Evolutionary conservation across 2,888 invertebrate genomes (phyloP).

Genomic region (Leptinotarsa juncta): DNA sequence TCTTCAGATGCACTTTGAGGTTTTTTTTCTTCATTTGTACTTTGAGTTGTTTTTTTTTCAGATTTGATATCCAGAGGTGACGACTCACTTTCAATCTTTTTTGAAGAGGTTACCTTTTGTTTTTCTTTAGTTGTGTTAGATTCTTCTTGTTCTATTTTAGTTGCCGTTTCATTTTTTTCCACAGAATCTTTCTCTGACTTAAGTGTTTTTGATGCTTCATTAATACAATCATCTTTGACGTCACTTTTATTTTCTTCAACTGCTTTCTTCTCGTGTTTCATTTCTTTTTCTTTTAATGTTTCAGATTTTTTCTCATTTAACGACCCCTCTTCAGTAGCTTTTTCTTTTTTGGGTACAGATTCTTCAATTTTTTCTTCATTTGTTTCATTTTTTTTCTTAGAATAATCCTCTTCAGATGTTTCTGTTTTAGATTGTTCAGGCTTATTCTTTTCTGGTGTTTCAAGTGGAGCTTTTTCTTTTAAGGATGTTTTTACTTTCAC

Average conservation of each 20-base stretch:
- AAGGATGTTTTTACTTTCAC: conserved; percentile 8
- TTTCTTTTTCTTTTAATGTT: neutral
- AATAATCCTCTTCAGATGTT: neutral
- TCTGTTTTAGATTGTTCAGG: neutral
- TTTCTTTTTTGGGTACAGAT: neutral
- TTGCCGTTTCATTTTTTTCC: neutral
- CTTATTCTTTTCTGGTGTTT: conserved; percentile 16
- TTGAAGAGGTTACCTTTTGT: neutral
- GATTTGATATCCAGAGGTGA: neutral
- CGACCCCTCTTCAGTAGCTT: conserved; percentile 5
- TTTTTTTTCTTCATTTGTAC: conserved; percentile 4
- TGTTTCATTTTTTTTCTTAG: conserved; percentile 1
- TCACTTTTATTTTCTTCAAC: conserved; percentile 2
- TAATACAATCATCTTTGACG: neutral
- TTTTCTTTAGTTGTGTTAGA: neutral
- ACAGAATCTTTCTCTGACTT: neutral
- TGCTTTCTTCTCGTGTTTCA: neutral
- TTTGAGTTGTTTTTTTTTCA: neutral
- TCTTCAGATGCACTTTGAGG: neutral
- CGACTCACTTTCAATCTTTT: neutral
- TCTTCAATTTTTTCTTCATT: neutral
- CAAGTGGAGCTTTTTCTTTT: conserved; percentile 4
- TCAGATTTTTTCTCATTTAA: conserved; percentile 10
- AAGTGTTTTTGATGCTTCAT: neutral
- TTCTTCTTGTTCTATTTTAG: neutral